Percentiles rank a stretch among this genome's conserved stretches.
Evolutionary conservation across 35 echinoderm and acorn worm species (phyloP).

Genomic region (Holothuria glaberrima): DNA sequence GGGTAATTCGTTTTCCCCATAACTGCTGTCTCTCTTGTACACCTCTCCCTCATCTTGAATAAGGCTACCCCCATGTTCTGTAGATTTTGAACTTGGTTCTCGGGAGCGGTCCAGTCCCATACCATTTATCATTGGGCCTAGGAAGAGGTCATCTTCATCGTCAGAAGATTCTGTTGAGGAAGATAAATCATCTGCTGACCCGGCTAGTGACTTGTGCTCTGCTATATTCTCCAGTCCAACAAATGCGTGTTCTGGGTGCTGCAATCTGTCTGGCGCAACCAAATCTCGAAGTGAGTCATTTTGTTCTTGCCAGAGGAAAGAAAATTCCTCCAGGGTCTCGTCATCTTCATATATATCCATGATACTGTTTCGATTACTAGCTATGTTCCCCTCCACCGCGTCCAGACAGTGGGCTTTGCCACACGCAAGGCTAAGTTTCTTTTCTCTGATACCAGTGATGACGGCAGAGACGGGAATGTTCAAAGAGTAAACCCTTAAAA

Average conservation of each 20-base stretch:
- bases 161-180: slow-evolving; percentile 49
- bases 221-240: slow-evolving; percentile 52
- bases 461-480: slow-evolving; percentile 70
- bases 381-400: slow-evolving; percentile 42
- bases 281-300: slow-evolving; percentile 12
- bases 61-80: too few species aligned
- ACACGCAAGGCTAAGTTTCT: slow-evolving; percentile 71
- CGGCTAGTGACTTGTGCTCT: slow-evolving; percentile 20
- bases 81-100: too few species aligned
- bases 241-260: slow-evolving; percentile 40
- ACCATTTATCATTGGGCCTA: not conserved
- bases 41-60: too few species aligned
- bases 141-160: slow-evolving; percentile 18
- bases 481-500: slow-evolving; percentile 47
- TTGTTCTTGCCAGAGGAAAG: slow-evolving; percentile 34
- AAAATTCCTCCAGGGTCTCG: slow-evolving; percentile 29
- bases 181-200: slow-evolving; percentile 2
- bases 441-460: slow-evolving; percentile 67
- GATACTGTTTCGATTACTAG: slow-evolving; percentile 30
- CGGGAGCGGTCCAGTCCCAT: too few species aligned
- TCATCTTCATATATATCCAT: slow-evolving; percentile 9
- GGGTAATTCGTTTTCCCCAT: not conserved
- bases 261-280: slow-evolving; percentile 29
- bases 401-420: slow-evolving; percentile 16
- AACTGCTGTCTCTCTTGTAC: not conserved